Evolutionary conservation across 2,797 vertebrate species (phyloP), one percentile per base, ranked within the genome.

Genomic region (Arrhamphus sclerolepis): DNA sequence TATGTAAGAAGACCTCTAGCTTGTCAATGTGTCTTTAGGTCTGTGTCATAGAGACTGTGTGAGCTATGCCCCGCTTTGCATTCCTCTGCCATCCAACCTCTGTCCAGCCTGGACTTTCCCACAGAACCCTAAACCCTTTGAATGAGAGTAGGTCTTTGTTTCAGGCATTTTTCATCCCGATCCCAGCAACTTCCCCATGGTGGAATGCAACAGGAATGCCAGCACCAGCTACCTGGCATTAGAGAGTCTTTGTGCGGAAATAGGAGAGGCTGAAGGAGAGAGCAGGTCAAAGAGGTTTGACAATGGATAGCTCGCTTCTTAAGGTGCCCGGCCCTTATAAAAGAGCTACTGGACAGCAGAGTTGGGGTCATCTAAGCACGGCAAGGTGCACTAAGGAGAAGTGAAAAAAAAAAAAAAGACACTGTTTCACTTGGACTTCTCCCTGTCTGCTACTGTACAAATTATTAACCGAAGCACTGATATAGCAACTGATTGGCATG

Each of bases 141-240:
- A 90, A 91, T 89, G 88, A 91, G 89, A 89, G 89, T 84, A 73
- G 78, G 87, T 72, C 89, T 92, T 92, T 92, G 92, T 92, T 91
- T 89, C 82, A 74, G 83, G 83, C 86, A 88, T 91, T 90, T 91
- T 90, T 91, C 89, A 87, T 83, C 84, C 86, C 83, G 82, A 91
- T 89, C 88, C 88, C 86, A 83, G 89, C 90, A 91, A 91, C 89
- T 92, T 89, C 89, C 89, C 86, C 81, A 64, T 86, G 81, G 84
- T 89, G 92, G 92, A 92, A 92, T 93, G 89, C 85, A 86, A 77
- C 77, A 87, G 88, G 91, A 92, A 92, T 92, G 89, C 90, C 91
- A 89, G 86, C 85, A 24, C 77, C 80, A 79, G 84, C 89, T 91
- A 90, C 88, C 89, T 90, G 90, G 89, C 89, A 89, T 89, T 88